Base-by-base conservation (phyloP, 2,888 invertebrate genomes). In the Sarcophaga caerulescens region DNA sequence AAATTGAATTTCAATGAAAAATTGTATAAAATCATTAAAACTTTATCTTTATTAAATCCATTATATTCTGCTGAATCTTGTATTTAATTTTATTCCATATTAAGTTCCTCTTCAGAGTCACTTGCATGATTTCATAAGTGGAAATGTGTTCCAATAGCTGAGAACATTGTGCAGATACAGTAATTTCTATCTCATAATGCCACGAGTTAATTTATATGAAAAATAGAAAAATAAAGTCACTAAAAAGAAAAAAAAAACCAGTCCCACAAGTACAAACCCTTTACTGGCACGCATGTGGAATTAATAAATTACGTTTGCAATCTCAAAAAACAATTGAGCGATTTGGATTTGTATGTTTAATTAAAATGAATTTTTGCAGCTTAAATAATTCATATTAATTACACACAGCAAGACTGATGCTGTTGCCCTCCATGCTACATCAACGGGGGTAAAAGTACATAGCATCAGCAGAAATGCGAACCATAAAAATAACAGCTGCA, bases 341-440 rank as follows among this genome's bases (percentile, higher is more conserved):
- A 57, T 81, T 74, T 74, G 74, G 81, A 63, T 81, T 74, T 74
- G 74, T 52, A 21, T 60, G 59, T 60, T 68, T 81, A 74, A 81
- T 81, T 81, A 75, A 75, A 69, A 81, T 75, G 12, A 57, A 63
- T 59, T 81, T 70, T 75, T 81, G 62, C 75, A 69, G 75, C 62
- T 75, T 44, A 63, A 75, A 74, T 63, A 60, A 75, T 69, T 81
- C 68, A 62, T 75, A 60, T 75, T 75, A 69, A 74, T 81, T 81
- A 75, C 47, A 75, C 35, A 35, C 8, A 17, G 4, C 14, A 14
- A 47, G 47, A 75, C 11, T 65, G 60, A 80, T 75, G 63, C 21
- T 35, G 35, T 35, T 35, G 35, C 35, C 35, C 35, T 35, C 35
- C 35, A 35, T 35, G 25, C 45, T 47, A 62, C 14, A 52, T 12